Evolutionary conservation across 2,888 invertebrate species (phyloP).

Genomic region (Acronicta aceris): DNA sequence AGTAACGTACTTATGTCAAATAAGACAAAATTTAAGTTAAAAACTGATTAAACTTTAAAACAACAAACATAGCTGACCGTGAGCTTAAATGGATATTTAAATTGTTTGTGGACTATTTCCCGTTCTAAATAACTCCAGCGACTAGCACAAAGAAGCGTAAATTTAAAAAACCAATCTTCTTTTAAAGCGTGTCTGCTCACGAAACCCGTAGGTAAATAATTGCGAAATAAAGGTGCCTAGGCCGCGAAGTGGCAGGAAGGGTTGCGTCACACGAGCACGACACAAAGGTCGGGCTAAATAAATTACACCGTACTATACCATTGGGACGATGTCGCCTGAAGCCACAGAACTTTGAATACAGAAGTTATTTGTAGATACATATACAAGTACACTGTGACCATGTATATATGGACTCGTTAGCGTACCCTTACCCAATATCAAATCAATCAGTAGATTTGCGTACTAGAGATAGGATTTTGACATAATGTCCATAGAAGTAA

Average conservation of each 20-base stretch:
- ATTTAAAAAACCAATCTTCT: conserved; percentile 48
- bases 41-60: too few relatives aligned
- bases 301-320: conserved; percentile 43
- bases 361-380: conserved; percentile 2
- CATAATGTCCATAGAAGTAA: too few relatives aligned
- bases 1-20: too few relatives aligned
- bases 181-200: conserved; percentile 30
- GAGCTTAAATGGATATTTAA: background rate
- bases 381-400: background rate
- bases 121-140: conserved; percentile 19
- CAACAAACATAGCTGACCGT: background rate
- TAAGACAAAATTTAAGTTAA: too few relatives aligned
- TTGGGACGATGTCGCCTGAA: conserved; percentile 25
- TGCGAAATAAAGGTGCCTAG: conserved; percentile 49
- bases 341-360: conserved; percentile 24
- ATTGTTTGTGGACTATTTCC: conserved; percentile 12
- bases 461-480: too few relatives aligned
- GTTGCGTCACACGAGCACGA: conserved; percentile 37
- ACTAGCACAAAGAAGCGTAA: conserved; percentile 29
- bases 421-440: too few relatives aligned
- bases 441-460: too few relatives aligned
- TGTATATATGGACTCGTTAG: too few relatives aligned
- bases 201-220: conserved; percentile 44
- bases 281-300: conserved; percentile 59
- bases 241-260: conserved; percentile 28